phyloP scores from a whole-genome alignment of 2,888 invertebrate species.

The Smittia sp. region DNA sequence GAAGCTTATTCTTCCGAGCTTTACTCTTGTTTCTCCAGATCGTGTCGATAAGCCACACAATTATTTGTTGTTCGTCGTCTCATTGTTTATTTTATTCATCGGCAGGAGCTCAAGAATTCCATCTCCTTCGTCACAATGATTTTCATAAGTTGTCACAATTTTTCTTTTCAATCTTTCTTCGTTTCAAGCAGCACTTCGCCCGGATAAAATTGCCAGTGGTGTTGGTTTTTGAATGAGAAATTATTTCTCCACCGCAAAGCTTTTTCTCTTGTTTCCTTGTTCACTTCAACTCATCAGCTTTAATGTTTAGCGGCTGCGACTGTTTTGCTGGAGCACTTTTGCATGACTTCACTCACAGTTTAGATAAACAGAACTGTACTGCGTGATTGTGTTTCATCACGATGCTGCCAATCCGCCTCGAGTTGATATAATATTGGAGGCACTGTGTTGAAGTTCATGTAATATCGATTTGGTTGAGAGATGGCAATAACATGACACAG shows the following conservation, averaged over 20 bases:
- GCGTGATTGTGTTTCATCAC: neutral
- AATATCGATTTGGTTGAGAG: neutral
- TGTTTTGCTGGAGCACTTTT: neutral
- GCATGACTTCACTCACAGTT: neutral
- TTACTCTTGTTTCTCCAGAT: neutral
- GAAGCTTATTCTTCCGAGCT: neutral
- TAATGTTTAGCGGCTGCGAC: neutral
- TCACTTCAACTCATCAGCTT: neutral
- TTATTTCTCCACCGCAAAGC: neutral
- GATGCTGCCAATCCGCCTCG: neutral
- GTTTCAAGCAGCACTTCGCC: neutral
- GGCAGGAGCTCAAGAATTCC: too few species aligned
- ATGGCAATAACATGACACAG: conserved; percentile 3
- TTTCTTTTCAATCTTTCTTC: neutral
- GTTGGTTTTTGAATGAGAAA: neutral
- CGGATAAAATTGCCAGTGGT: neutral
- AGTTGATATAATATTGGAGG: neutral
- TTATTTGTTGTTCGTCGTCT: conserved; percentile 19
- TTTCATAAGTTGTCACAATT: neutral
- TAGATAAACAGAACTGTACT: neutral
- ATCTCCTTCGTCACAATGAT: too few species aligned
- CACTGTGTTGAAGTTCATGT: neutral
- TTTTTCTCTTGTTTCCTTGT: neutral
- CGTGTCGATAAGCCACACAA: conserved; percentile 25
- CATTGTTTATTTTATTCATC: conserved; percentile 6